Evolutionary conservation across 2,113 vertebrate genomes (phyloP).

Genomic region (Lota lota): DNA sequence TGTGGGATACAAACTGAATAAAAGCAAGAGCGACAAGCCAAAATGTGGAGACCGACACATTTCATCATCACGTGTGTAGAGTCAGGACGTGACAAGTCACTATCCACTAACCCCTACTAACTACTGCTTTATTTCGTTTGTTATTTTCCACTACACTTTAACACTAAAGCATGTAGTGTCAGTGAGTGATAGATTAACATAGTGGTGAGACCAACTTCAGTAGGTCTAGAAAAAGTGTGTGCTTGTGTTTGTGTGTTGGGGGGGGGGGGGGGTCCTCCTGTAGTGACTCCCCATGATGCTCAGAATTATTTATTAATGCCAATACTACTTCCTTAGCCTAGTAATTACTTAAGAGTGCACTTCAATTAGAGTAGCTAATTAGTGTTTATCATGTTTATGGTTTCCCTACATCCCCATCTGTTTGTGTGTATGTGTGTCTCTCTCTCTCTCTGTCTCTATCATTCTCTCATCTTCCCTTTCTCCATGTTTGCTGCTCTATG

Average conservation of each 20-base stretch:
- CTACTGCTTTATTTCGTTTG: no score
- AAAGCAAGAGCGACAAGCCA: no score
- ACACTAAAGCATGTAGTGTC: no score
- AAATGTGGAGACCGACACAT: no score
- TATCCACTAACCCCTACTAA: no score
- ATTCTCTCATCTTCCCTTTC: slow-evolving; percentile 15
- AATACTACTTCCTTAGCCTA: slow-evolving; percentile 63
- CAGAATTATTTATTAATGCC: slow-evolving; percentile 68
- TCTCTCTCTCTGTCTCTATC: slow-evolving; percentile 1
- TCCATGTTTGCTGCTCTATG: slow-evolving; percentile 16
- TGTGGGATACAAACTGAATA: no score
- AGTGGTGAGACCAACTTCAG: no score
- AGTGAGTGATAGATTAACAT: no score
- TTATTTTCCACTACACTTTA: no score
- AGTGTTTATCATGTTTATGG: slow-evolving; percentile 68
- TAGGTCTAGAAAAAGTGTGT: neutral
- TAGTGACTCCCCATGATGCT: slow-evolving; percentile 34
- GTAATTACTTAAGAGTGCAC: slow-evolving; percentile 72
- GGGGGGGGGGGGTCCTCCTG: slow-evolving; percentile 19
- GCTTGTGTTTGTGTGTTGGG: neutral
- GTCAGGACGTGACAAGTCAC: no score
- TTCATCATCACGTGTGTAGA: no score
- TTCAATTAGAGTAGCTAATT: slow-evolving; percentile 75
- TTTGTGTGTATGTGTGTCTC: slow-evolving; percentile 15
- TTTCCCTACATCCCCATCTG: slow-evolving; percentile 23